Conservation (phyloP, 2,797 vertebrate genomes). For the Toxotes lorentzi region DNA sequence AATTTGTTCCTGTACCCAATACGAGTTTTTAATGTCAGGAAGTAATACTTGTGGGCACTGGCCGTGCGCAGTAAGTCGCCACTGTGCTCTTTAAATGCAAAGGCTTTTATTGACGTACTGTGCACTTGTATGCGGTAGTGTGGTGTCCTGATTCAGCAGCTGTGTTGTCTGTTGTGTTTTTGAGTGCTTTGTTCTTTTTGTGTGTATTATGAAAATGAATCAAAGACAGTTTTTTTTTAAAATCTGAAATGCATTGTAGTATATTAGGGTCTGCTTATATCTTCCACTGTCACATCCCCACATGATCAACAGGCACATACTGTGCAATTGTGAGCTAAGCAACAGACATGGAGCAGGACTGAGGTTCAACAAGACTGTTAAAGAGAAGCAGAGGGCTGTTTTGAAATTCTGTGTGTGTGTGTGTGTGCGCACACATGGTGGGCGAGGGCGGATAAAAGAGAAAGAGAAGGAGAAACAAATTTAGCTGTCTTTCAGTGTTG, state of each 20-base stretch:
- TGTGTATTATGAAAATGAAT: not conserved
- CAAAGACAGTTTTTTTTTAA: not conserved
- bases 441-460: conserved; percentile 11
- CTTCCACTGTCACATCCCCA: not conserved
- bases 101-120: conserved; percentile 38
- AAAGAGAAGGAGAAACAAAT: conserved; percentile 26
- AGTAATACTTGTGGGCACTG: conserved; percentile 56
- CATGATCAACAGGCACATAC: not conserved
- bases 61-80: conserved; percentile 28
- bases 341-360: conserved; percentile 2
- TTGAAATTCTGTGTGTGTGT: conserved; percentile 11
- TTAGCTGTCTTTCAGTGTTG: conserved; percentile 28
- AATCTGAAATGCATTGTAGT: not conserved
- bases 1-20: conserved; percentile 69
- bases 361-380: conserved; percentile 9
- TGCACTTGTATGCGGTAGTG: conserved; percentile 13
- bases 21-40: conserved; percentile 67
- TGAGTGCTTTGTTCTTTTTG: conserved; percentile 6
- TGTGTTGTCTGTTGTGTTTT: conserved; percentile 12
- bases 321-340: conserved; percentile 1
- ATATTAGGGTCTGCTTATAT: not conserved
- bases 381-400: not conserved
- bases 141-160: conserved; percentile 23
- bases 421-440: not conserved
- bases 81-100: conserved; percentile 52